Evolutionary conservation across 2,113 vertebrate genomes (phyloP), one percentile per base, ranked within the genome.

Genomic region (Equus quagga): DNA sequence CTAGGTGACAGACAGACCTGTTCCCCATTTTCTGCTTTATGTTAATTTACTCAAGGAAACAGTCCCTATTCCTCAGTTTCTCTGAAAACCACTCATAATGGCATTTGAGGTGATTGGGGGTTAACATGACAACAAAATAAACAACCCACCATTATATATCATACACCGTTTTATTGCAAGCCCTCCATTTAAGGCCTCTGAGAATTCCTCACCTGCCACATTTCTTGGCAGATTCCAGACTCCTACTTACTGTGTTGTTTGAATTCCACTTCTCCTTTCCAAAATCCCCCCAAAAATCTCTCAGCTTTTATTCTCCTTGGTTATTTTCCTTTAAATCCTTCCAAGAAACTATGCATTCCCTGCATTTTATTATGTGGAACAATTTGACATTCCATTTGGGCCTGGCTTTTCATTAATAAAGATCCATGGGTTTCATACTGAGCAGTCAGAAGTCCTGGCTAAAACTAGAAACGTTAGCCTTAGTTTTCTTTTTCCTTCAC

Each of bases 281-380:
- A 28, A 51, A 69, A n/a, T 56, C 0, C 8, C n/a, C 18, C 5
- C 56, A 0, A 76, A 49, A 83, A 62, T 31, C 44, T 33, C 36
- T 6, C 76, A 44, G 26, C 5, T 87, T 87, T 67, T 33, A 79
- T 73, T 78, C 26, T 85, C 8, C 24, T 54, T 64, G 31, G 44
- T 54, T 78, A 75, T 73, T 96, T 90, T 18, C 24, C 12, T 92
- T 91, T 49, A 83, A 70, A 46, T 58, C 31, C 36, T 95, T 51
- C 36, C 36, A 94, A 86, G 51, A 67, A 96, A 65, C 28, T n/a
- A 1, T n/a, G 0, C 64, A 94, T 93, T 88, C 76, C 36, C 60
- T 60, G 36, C 8, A 89, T 85, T 94, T 94, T 95, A 92, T 92
- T 93, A 88, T 36, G n/a, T 31, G 67, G 81, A 97, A 92, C 72